These are phyloP conservation scores for Dromiciops gliroides DNA, from an alignment of 2,113 vertebrate genomes.

Conservation along the genomic window DNA sequence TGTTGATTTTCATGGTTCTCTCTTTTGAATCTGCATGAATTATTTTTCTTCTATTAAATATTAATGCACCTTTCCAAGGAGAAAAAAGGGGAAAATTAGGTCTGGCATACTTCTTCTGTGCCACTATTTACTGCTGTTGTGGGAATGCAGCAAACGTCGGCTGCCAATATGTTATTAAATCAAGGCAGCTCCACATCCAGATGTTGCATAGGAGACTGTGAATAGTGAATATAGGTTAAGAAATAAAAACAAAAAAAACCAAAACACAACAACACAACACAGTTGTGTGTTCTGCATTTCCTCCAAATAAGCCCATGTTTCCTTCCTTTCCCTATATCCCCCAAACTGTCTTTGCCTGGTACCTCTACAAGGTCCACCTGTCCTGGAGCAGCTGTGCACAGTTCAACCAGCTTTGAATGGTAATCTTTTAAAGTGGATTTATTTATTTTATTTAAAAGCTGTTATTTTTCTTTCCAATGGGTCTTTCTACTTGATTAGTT, in stretches of 20 bases:
- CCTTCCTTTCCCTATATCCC: not conserved
- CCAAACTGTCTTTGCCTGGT: not conserved
- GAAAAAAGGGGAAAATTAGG: conserved; percentile 59
- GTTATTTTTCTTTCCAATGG: conserved; percentile 69
- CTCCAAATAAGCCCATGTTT: not conserved
- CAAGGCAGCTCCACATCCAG: conserved; percentile 54
- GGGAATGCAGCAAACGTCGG: conserved; percentile 65
- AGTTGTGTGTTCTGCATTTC: rapidly evolving
- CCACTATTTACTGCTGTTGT: conserved; percentile 52
- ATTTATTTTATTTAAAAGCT: conserved; percentile 63
- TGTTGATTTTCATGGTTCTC: conserved; percentile 64
- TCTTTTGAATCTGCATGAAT: conserved; percentile 77
- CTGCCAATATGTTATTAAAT: conserved; percentile 70
- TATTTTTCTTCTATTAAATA: conserved; percentile 80
- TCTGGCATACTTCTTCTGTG: conserved; percentile 63
- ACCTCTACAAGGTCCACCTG: conserved; percentile 24
- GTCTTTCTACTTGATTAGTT: conserved; percentile 74
- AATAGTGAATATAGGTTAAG: not conserved
- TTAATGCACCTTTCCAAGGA: conserved; percentile 76
- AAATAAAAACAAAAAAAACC: too few species aligned
- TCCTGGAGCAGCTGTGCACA: conserved; percentile 31
- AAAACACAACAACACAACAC: not conserved
- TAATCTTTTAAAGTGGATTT: conserved; percentile 53
- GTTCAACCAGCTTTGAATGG: conserved; percentile 48
- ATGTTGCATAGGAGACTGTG: conserved; percentile 52